Evolutionary conservation across 2,113 vertebrate genomes (phyloP).

Genomic region (Peromyscus maniculatus): DNA sequence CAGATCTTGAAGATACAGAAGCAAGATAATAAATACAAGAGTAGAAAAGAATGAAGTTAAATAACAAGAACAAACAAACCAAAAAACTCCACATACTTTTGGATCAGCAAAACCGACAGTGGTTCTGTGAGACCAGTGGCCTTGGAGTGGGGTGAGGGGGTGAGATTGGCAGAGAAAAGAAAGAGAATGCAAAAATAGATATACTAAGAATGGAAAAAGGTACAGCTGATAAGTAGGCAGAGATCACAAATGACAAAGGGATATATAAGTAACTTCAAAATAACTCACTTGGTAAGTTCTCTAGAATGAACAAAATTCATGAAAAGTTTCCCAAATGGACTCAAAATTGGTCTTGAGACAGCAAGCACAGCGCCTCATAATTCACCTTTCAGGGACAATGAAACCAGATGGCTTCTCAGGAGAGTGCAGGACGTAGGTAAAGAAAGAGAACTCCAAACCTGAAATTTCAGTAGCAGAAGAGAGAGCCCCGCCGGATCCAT

Average conservation of each 20-base stretch:
- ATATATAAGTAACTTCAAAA: background rate
- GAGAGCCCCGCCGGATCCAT: background rate
- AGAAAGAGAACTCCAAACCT: background rate
- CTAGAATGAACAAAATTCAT: conserved; percentile 30
- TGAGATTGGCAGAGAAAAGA: background rate
- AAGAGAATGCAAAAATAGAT: background rate
- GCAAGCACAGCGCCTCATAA: conserved; percentile 1
- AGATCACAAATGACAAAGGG: conserved; percentile 24
- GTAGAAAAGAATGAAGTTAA: conserved; percentile 5
- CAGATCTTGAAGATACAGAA: background rate
- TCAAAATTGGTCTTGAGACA: conserved; percentile 25
- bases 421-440: background rate
- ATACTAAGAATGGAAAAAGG: background rate
- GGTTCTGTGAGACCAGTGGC: background rate
- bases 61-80: background rate
- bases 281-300: conserved; percentile 6
- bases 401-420: background rate
- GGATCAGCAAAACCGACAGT: background rate
- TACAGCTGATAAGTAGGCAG: background rate
- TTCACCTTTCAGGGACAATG: background rate
- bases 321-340: background rate
- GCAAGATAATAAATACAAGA: conserved; percentile 36
- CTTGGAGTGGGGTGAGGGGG: background rate
- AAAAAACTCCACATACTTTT: background rate
- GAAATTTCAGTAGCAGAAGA: conserved; percentile 16